These are phyloP conservation scores for Dolichotis patagonum DNA, from an alignment of 2,113 vertebrate species.

Conservation along the genomic window DNA sequence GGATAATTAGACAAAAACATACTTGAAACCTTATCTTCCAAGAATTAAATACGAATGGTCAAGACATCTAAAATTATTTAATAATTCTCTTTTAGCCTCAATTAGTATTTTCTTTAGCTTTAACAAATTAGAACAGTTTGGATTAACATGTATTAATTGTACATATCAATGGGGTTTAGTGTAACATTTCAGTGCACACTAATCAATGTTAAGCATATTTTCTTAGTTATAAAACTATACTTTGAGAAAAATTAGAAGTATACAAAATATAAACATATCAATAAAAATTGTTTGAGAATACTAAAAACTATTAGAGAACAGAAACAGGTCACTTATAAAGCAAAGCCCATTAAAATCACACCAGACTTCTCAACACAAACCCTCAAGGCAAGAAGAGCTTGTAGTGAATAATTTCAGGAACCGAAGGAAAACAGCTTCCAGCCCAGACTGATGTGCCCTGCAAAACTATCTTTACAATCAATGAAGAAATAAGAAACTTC, in stretches of 20 bases:
- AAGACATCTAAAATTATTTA: slow-evolving; percentile 26
- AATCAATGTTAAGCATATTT: neutral
- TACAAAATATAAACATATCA: neutral
- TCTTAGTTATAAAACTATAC: neutral
- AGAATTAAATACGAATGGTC: slow-evolving; percentile 35
- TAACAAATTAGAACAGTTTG: neutral
- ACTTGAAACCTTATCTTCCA: neutral
- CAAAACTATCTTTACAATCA: too few relatives aligned
- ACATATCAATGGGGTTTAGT: too few relatives aligned
- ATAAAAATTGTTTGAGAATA: neutral
- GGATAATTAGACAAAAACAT: slow-evolving; percentile 50
- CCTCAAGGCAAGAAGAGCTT: too few relatives aligned
- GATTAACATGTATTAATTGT: neutral
- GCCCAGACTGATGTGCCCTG: too few relatives aligned
- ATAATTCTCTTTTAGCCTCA: neutral
- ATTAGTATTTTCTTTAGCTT: neutral
- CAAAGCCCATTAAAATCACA: too few relatives aligned
- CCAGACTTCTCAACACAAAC: too few relatives aligned
- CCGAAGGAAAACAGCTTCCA: too few relatives aligned
- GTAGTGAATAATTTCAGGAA: too few relatives aligned
- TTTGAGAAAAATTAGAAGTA: neutral
- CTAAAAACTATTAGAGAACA: too few relatives aligned
- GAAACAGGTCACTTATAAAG: too few relatives aligned
- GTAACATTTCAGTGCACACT: neutral
- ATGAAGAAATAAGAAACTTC: too few relatives aligned